Conservation (phyloP, 1,140 invertebrate genomes). For the Drosophila ananassae region DNA sequence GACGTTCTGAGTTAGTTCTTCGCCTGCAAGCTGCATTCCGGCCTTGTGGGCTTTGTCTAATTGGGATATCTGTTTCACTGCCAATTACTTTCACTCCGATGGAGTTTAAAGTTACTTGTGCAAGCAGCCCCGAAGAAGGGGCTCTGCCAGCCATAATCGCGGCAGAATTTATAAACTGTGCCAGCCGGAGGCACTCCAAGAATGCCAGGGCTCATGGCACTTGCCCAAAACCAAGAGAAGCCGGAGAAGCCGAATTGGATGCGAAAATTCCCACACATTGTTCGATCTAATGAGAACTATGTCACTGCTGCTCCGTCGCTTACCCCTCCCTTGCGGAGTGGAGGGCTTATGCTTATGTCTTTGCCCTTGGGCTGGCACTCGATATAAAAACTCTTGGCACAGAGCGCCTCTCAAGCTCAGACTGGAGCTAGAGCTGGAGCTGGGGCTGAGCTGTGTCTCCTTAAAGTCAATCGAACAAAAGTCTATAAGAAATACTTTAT, state of each 20-base stretch:
- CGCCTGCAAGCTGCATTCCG: conserved; percentile 6
- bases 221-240: conserved; percentile 24
- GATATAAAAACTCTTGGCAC: conserved; percentile 52
- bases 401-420: conserved; percentile 10
- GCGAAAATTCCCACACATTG: conserved; percentile 65
- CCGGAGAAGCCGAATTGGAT: conserved; percentile 33
- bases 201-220: conserved; percentile 40
- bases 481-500: conserved; percentile 47
- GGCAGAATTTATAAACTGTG: conserved; percentile 28
- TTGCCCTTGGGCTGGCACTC: conserved; percentile 71
- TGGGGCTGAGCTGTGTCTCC: neutral
- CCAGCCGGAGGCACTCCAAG: conserved; percentile 30
- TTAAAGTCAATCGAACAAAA: conserved; percentile 51
- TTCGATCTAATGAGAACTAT: conserved; percentile 67
- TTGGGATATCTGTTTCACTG: neutral
- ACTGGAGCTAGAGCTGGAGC: too few relatives aligned
- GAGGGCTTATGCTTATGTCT: conserved; percentile 56
- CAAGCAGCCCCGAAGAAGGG: too few relatives aligned
- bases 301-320: conserved; percentile 54
- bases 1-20: too few relatives aligned
- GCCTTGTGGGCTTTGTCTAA: neutral
- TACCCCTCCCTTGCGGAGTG: conserved; percentile 12
- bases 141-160: conserved; percentile 12
- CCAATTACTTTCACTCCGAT: neutral
- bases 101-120: too few relatives aligned